Evolutionary conservation across 2,113 vertebrate species (phyloP), one percentile per base, ranked within the genome.

Genomic region (Ceyx margarethae): DNA sequence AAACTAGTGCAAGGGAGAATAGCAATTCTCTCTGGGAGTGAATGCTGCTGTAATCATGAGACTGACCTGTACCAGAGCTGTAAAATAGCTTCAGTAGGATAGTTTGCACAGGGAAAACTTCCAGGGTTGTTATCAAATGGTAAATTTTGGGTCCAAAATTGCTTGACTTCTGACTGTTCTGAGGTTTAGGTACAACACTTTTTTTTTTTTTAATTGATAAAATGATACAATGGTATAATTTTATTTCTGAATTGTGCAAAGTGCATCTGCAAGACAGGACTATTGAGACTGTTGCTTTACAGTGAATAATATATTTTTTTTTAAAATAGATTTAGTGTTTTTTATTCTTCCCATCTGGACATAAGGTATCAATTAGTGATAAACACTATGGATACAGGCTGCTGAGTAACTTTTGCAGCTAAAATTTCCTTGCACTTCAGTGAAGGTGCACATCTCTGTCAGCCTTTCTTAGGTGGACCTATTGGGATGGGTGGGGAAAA

Each of bases 331-430:
- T 80, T 9, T 78, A 90, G 37, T 5, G 3, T 15, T 1, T 85
- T 96, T 91, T 85, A 31, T 57, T 48, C 64, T 89, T 67, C 33
- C 33, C 33, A 33, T 54, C 26, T 87, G 78, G 65, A 94, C 76
- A 87, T 89, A 94, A 82, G 75, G 60, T 92, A 60, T 85, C 16
- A 77, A 33, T 73, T 87, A 7, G 46, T 64, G 94, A 87, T 92
- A 94, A 94, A 92, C 74, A 79, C 58, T 80, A 19, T 62, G 40
- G 62, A 79, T 87, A 85, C 93, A 91, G 37, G 42, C 62, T 91
- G 71, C 67, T 62, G 75, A 91, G 33, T 89, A 91, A 80, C 37
- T 89, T 93, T 33, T 91, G 45, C 54, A 53, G 76, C n/a, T 81
- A 64, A n/a, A 12, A 43, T 6, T 82, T 35, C 87, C 37, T 81